Base-by-base conservation (phyloP, 2,797 vertebrate species). In the Silurus aristotelis region DNA sequence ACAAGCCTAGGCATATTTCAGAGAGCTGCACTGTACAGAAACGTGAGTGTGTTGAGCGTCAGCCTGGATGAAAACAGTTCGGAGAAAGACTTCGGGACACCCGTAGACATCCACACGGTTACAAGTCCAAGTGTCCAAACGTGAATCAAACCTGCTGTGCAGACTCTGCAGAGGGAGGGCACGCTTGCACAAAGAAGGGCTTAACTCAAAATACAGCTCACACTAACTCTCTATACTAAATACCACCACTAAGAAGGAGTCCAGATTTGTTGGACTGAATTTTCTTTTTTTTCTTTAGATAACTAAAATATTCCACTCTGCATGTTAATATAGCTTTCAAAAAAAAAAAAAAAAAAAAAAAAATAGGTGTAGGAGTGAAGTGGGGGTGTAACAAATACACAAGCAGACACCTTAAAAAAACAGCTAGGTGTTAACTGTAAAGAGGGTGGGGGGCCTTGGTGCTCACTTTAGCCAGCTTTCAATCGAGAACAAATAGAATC, bases 131-230 rank as follows among this genome's bases (percentile, higher is more conserved):
- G 89, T 38, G 83, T 88, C 92, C 93, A 95, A 94, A 95, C 93
- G 94, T 95, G 90, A 88, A 89, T 95, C 96, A 94, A 95, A 96
- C 93, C 89, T 90, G 91, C 91, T 94, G 91, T 88, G 88, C 83
- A 86, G 91, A 86, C 90, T 85, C 83, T 70, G 85, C 81, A 83
- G 12, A 63, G 60, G 72, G 80, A 77, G 87, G 84, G 67, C 46
- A 80, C 56, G 71, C 78, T 87, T 87, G 87, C 83, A 86, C 87
- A 87, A 87, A 89, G 80, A 87, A 86, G 85, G 87, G 82, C 80
- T 85, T 76, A 88, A 89, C 87, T 89, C 83, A 87, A 75, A 86
- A 84, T 83, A 85, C 64, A 90, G 83, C 84, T 83, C 79, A 88
- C 87, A 89, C 89, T 88, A 89, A 90, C 80, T 90, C 82, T 89